phyloP scores from a whole-genome alignment of 2,113 vertebrate species.

The Oryzias melastigma region DNA sequence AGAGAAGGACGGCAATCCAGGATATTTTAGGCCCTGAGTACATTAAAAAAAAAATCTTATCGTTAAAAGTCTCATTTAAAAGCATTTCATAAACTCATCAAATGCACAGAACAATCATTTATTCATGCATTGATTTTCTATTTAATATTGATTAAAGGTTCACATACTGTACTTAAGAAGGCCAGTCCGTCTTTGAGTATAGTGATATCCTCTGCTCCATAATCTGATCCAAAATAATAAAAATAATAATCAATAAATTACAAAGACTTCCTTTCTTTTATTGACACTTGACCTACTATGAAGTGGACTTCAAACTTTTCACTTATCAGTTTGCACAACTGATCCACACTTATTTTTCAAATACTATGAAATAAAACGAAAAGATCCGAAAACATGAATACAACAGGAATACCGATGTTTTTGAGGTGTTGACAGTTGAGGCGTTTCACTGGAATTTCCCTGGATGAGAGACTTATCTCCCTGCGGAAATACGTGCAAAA shows the following conservation, averaged over 20 bases:
- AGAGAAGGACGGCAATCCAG: slow-evolving; percentile 26
- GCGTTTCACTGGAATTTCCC: slow-evolving; percentile 44
- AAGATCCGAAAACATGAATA: too few species aligned
- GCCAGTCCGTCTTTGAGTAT: slow-evolving; percentile 55
- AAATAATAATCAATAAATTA: neutral
- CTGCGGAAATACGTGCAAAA: slow-evolving; percentile 18
- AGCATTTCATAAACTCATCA: too few species aligned
- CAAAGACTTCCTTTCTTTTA: neutral
- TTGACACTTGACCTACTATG: slow-evolving; percentile 15
- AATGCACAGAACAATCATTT: too few species aligned
- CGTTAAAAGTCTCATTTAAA: too few species aligned
- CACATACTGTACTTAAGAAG: slow-evolving; percentile 55
- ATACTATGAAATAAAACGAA: too few species aligned
- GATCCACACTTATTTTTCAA: too few species aligned
- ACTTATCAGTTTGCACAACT: too few species aligned
- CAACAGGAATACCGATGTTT: slow-evolving; percentile 34
- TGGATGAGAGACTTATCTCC: slow-evolving; percentile 20
- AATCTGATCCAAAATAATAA: slow-evolving; percentile 27
- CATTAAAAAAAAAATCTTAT: neutral
- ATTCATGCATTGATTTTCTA: too few species aligned
- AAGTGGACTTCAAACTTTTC: slow-evolving; percentile 29
- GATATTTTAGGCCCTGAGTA: slow-evolving; percentile 40
- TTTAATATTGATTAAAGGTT: neutral
- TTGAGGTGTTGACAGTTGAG: slow-evolving; percentile 45
- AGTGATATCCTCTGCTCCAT: slow-evolving; percentile 61